Evolutionary conservation across 2,113 vertebrate species (phyloP), one percentile per base, ranked within the genome.

Genomic region (Cyprinus carpio): DNA sequence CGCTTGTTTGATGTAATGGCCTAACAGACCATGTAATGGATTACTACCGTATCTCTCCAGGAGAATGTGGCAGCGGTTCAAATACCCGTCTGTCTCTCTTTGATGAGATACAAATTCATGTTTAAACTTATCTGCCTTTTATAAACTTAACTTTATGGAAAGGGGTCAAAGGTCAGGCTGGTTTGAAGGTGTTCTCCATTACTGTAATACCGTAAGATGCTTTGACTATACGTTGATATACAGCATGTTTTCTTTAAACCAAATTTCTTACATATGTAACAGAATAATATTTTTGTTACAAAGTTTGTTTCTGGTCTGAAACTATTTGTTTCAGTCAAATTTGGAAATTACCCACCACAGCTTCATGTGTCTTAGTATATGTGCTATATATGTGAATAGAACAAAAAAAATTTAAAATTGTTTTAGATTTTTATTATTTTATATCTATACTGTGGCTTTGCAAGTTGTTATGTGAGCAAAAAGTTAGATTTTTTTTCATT

Each of bases 1-100:
- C 18, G 16, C 80, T 82, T 65, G 62, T 87, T 72, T 82, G 85
- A 79, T 86, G 81, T 89, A 85, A 87, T 86, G 86, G 86, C 77
- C 75, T 79, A 43, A 83, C 67, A 58, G 79, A 71, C 75, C 54
- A 37, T 46, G 40, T 86, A 76, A 83, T 84, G 79, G 62, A 81
- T 84, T 64, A 54, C 49, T 27, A 37, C 37, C 15, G 60, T 40
- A 54, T 64, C 75, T 81, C 43, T 86, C 25, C 56, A 62, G 62
- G 76, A 58, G 75, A 23, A 62, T 15, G 29, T 84, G 67, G 75
- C 82, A 80, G 25, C 43, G 49, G 34, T 60, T 75, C 72, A 79
- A 60, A 64, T 27, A 34, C 27, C 85, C 25, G 51, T 83, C 64
- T 71, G 34, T 31, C 65, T 58, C 34, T 67, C 80, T 75, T 37